These are phyloP conservation scores for Resseliella maxima DNA, from an alignment of 2,888 invertebrate genomes.

Conservation along the genomic window DNA sequence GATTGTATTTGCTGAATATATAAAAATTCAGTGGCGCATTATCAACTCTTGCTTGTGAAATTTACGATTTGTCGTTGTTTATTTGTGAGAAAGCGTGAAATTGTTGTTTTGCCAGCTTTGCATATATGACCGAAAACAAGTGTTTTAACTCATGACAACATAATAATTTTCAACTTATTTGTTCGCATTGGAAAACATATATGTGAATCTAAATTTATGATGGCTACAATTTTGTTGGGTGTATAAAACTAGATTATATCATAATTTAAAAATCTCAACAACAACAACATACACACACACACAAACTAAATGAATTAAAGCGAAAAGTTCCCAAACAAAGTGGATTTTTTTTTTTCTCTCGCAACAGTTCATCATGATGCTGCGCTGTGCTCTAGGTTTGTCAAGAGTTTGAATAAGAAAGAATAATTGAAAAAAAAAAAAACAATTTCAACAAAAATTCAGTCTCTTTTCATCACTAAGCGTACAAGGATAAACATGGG, in stretches of 20 bases:
- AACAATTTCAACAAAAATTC: no score
- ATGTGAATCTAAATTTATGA: neutral
- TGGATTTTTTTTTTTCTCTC: neutral
- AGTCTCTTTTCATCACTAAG: neutral
- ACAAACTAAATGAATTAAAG: neutral
- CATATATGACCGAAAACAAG: neutral
- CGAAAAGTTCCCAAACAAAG: neutral
- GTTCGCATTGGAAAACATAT: neutral
- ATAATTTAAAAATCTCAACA: conserved; percentile 12
- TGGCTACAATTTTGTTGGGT: neutral
- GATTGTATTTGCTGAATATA: neutral
- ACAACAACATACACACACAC: no score
- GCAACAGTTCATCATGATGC: neutral
- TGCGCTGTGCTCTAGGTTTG: neutral
- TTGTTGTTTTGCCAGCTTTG: neutral
- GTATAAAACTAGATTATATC: neutral
- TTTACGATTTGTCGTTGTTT: neutral
- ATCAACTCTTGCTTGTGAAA: neutral
- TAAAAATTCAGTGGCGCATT: neutral
- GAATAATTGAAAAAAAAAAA: neutral
- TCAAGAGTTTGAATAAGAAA: neutral
- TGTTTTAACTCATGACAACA: neutral
- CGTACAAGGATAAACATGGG: neutral
- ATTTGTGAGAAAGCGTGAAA: neutral
- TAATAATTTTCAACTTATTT: conserved; percentile 23